Conservation (phyloP, 2,888 invertebrate genomes). For the Cerceris rybyensis region DNA sequence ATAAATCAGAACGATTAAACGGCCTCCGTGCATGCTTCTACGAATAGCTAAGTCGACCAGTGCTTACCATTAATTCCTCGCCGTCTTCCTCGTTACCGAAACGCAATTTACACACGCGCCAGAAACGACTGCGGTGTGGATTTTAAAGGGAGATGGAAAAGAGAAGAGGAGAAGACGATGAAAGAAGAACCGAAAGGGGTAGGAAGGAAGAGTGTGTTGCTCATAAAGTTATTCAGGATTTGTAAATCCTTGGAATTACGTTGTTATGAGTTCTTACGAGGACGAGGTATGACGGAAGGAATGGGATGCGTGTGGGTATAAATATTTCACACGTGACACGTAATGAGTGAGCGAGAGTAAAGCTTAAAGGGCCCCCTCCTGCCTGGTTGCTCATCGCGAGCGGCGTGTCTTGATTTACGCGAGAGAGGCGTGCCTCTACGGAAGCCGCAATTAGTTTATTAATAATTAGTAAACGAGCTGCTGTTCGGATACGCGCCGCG, state of each 20-base stretch:
- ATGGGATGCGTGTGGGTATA: conserved; percentile 26
- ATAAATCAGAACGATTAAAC: conserved; percentile 33
- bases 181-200: too few species aligned
- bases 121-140: neutral
- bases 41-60: conserved; percentile 10
- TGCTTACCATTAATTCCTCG: conserved; percentile 22
- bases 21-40: conserved; percentile 1
- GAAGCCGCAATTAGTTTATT: conserved; percentile 81
- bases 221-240: conserved; percentile 52
- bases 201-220: neutral
- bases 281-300: conserved; percentile 24
- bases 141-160: too few species aligned
- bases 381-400: conserved; percentile 58
- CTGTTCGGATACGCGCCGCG: conserved; percentile 47
- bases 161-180: too few species aligned
- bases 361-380: conserved; percentile 51
- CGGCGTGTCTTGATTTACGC: conserved; percentile 79
- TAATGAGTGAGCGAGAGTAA: conserved; percentile 65
- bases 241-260: conserved; percentile 54
- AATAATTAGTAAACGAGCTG: conserved; percentile 79
- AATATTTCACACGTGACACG: conserved; percentile 65
- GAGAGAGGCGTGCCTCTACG: conserved; percentile 77
- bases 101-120: conserved; percentile 32
- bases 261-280: conserved; percentile 51
- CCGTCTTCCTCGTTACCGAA: conserved; percentile 32